A percentile compares a stretch with the other conserved stretches of the same genome.
Conservation (phyloP, 2,113 vertebrate species). For the Sinocyclocheilus maitianheensis region DNA sequence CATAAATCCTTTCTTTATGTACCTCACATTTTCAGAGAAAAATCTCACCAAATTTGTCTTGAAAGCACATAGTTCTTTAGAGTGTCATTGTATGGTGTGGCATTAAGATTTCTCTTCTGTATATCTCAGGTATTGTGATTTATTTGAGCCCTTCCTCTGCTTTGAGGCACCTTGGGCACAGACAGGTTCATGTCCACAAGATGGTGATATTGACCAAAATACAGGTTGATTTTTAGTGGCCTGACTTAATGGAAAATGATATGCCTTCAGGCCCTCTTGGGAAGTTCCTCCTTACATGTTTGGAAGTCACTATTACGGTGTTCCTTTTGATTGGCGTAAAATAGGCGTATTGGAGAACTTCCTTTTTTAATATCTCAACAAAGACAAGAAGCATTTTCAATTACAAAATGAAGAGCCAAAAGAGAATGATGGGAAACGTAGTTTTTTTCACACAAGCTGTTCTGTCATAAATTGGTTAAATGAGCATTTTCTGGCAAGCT, state of each 20-base stretch:
- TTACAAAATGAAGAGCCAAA: neutral
- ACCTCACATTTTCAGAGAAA: neutral
- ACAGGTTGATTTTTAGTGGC: constrained; percentile 49
- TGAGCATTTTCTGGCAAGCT: neutral
- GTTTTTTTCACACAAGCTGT: neutral
- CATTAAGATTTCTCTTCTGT: neutral
- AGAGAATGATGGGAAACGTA: neutral
- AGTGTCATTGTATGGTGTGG: neutral
- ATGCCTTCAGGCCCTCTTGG: neutral
- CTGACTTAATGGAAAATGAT: neutral
- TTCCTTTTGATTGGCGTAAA: neutral
- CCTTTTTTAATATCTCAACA: neutral
- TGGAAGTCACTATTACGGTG: neutral
- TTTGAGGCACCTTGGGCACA: constrained; percentile 2
- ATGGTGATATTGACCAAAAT: constrained; percentile 80
- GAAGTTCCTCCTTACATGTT: neutral
- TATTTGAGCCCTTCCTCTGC: neutral
- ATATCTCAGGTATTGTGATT: neutral
- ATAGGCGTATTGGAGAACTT: neutral
- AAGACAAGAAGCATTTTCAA: neutral
- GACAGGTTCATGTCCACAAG: constrained; percentile 72
- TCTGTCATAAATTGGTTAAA: neutral
- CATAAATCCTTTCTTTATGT: neutral
- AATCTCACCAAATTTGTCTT: neutral
- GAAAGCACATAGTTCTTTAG: no score